These are phyloP conservation scores for Caerostris extrusa DNA, from an alignment of 1,140 invertebrate species.

Conservation along the genomic window DNA sequence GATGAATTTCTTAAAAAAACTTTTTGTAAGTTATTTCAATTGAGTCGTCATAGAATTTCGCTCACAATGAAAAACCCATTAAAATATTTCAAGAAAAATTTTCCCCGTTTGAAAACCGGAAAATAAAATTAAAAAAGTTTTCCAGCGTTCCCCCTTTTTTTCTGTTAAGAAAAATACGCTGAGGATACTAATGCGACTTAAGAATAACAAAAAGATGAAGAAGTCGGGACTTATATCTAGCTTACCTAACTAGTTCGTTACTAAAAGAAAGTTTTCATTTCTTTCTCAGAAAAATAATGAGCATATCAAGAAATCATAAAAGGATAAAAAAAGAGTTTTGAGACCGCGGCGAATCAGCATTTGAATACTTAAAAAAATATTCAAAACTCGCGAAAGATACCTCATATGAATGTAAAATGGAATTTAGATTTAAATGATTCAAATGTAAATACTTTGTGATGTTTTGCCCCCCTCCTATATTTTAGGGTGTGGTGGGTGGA, in stretches of 20 bases:
- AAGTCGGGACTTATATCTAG: background rate
- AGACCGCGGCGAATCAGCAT: background rate
- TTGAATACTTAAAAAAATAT: background rate
- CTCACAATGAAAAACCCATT: slow-evolving; percentile 2
- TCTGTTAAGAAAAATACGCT: background rate
- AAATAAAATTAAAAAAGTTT: background rate
- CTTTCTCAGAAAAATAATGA: background rate
- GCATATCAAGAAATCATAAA: background rate
- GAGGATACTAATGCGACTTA: background rate
- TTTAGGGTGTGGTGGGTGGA: too few species aligned
- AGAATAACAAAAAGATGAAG: background rate
- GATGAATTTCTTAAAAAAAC: background rate
- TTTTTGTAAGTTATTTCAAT: background rate
- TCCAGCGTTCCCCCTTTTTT: background rate
- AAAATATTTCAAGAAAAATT: background rate
- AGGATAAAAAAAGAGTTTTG: background rate
- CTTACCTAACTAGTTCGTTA: background rate
- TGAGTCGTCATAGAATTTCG: background rate
- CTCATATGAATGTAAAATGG: background rate
- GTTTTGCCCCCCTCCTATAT: background rate
- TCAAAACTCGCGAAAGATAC: background rate
- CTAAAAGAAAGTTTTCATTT: background rate
- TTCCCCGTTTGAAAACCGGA: background rate
- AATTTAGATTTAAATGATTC: background rate
- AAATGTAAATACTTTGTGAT: background rate